Evolutionary conservation across 2,113 vertebrate genomes (phyloP).

Genomic region (Salvator merianae): DNA sequence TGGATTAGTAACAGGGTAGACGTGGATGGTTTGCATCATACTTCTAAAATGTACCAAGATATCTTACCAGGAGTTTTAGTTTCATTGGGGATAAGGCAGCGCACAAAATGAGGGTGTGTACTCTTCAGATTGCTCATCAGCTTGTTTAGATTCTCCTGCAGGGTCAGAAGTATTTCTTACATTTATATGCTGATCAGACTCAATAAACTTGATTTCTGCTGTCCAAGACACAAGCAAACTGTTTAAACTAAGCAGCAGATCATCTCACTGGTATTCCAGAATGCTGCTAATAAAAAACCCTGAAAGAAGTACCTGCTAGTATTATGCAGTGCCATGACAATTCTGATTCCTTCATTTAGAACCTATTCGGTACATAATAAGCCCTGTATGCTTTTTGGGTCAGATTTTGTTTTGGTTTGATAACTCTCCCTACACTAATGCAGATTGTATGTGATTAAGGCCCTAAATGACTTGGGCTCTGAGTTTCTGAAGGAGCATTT

Average conservation of each 20-base stretch:
- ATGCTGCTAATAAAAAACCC: background rate
- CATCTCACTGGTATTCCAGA: background rate
- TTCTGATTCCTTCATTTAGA: background rate
- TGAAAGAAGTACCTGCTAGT: background rate
- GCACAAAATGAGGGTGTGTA: constrained; percentile 93
- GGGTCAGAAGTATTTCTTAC: background rate
- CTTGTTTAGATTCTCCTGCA: constrained; percentile 92
- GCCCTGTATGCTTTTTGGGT: background rate
- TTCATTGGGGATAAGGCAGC: constrained; percentile 93
- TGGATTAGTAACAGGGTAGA: background rate
- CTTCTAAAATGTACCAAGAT: background rate
- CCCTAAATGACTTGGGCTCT: too few species aligned
- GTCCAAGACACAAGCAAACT: background rate
- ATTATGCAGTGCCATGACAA: background rate
- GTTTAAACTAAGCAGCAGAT: background rate
- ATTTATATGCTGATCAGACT: background rate
- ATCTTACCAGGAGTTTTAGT: constrained; percentile 90
- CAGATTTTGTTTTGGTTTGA: background rate
- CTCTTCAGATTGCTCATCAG: constrained; percentile 90
- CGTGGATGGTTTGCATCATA: background rate
- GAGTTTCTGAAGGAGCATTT: too few species aligned
- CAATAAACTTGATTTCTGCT: background rate
- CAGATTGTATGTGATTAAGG: too few species aligned
- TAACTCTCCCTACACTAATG: background rate
- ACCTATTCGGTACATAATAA: background rate